phyloP scores from a whole-genome alignment of 2,797 vertebrate genomes.

The Simalia tracyae region DNA sequence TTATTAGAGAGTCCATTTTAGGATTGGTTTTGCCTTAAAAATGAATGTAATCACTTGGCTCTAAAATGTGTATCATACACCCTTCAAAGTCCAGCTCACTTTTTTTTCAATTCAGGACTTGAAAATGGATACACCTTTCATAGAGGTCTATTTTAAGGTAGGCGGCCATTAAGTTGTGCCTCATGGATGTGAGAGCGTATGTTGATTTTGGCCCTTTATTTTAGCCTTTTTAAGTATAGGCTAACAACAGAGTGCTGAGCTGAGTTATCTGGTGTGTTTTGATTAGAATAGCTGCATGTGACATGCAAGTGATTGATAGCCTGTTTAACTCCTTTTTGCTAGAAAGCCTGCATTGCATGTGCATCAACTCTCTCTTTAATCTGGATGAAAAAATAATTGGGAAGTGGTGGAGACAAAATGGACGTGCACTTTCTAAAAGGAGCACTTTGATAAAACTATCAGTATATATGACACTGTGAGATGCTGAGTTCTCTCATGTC shows the following conservation, averaged over 20 bases:
- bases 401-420: neutral
- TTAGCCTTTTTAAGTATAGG: neutral
- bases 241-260: conserved; percentile 15
- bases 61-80: neutral
- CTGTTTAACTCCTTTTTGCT: conserved; percentile 29
- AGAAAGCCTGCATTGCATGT: neutral
- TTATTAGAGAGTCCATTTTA: neutral
- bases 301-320: conserved; percentile 21
- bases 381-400: neutral
- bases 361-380: conserved; percentile 14
- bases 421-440: neutral
- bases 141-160: neutral
- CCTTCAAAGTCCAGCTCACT: conserved; percentile 31
- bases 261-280: neutral
- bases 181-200: neutral
- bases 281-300: conserved; percentile 26
- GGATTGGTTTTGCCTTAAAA: neutral
- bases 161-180: neutral
- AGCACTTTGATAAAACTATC: neutral
- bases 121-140: conserved; percentile 15
- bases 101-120: conserved; percentile 42
- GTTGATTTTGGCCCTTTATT: conserved; percentile 9
- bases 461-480: neutral
- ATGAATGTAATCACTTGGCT: neutral
- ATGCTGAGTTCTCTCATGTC: neutral